Evolutionary conservation across 2,888 invertebrate genomes (phyloP).

Genomic region (Acleris emargana): DNA sequence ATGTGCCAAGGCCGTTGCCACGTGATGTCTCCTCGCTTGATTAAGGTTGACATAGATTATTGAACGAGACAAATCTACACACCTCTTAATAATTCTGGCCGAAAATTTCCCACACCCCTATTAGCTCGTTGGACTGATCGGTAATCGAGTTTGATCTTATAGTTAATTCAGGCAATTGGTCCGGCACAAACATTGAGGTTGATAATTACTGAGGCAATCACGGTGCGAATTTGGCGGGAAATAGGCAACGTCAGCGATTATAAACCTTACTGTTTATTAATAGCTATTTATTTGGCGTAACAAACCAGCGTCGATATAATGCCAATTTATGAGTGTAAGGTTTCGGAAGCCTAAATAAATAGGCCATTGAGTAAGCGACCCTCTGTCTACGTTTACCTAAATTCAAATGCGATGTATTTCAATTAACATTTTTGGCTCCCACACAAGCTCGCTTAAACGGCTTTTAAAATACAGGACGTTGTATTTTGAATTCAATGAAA

Average conservation of each 20-base stretch:
- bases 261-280: slow-evolving; percentile 21
- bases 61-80: background rate
- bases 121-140: slow-evolving; percentile 5
- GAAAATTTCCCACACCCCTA: slow-evolving; percentile 2
- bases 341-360: slow-evolving; percentile 21
- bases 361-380: slow-evolving; percentile 7
- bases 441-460: too few species aligned
- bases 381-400: too few species aligned
- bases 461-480: too few species aligned
- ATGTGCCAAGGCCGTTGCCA: background rate
- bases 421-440: too few species aligned
- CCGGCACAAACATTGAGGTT: slow-evolving; percentile 13
- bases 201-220: slow-evolving; percentile 1
- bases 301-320: slow-evolving; percentile 26
- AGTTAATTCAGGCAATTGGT: slow-evolving; percentile 14
- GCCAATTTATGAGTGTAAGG: slow-evolving; percentile 17
- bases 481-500: too few species aligned
- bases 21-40: background rate
- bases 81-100: background rate
- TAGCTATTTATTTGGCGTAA: slow-evolving; percentile 30
- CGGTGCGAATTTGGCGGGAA: background rate
- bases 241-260: background rate
- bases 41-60: slow-evolving; percentile 3
- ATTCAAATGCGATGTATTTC: too few species aligned
- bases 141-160: slow-evolving; percentile 14